Evolutionary conservation across 2,888 invertebrate species (phyloP), one percentile per base, ranked within the genome.

Genomic region (Dromius quadrimaculatus): DNA sequence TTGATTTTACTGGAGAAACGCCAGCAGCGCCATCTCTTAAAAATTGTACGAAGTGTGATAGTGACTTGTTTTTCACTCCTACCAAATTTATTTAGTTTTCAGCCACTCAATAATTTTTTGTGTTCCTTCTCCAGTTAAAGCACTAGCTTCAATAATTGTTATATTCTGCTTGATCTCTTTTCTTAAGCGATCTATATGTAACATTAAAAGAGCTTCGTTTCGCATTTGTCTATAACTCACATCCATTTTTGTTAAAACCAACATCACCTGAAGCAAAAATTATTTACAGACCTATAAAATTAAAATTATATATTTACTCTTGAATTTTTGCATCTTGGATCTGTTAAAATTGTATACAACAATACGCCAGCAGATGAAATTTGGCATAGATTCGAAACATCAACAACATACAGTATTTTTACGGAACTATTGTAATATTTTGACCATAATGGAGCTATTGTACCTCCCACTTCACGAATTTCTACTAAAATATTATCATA

Each of bases 211-310:
- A 0, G 93, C 92, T 78, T 94, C 93, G 79, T 94, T 94, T 57
- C 93, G 85, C 92, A 94, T 93, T 79, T 94, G 94, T 8, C 93
- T 85, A 81, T 94, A 93, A 2, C 93, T 92, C 0, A 91, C 89
- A 77, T 94, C 94, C 92, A 92, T 93, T 84, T 94, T 94, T 9
- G 90, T 88, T 6, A 94, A 81, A 0, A 93, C 89, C 68, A 94
- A 79, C 15, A 92, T 84, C 73, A 90, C 86, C 89, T 90, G 79
- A 5, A 82, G 83, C 72, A 68, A 6, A 11, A 38, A 47, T 63
- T 54, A 28, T n/a, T n/a, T 32, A 9, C 15, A 15, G 11, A 47
- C 6, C 32, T 47, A 38, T 15, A 54, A 13, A n/a, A 38, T 54
- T 38, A 22, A 9, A 9, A 5, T 13, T 38, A 57, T 19, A 11